These are phyloP conservation scores for Bibio marci DNA, from an alignment of 2,888 invertebrate genomes.

Conservation along the genomic window DNA sequence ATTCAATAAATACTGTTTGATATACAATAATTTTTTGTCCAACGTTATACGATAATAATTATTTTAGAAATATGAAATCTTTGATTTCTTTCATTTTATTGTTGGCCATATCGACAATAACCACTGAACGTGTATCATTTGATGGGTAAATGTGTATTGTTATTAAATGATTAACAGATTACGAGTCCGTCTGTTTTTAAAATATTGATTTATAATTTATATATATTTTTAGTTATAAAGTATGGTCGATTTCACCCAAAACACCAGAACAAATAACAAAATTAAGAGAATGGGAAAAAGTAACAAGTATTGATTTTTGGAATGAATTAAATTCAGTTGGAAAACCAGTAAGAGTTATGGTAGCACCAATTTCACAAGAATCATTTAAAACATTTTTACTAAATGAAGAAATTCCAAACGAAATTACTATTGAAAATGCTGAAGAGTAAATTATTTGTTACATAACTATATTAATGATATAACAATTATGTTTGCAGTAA, in stretches of 20 bases:
- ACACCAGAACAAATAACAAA: background rate
- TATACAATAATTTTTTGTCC: too few species aligned
- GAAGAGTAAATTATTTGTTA: background rate
- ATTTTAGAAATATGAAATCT: too few species aligned
- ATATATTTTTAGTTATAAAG: conserved; percentile 5
- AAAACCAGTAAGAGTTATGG: conserved; percentile 3
- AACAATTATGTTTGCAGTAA: too few species aligned
- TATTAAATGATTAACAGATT: too few species aligned
- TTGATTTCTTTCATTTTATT: background rate
- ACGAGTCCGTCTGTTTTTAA: too few species aligned
- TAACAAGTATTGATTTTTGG: conserved; percentile 5
- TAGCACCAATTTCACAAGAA: conserved; percentile 1
- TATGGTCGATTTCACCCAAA: conserved; percentile 5
- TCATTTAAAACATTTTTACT: background rate
- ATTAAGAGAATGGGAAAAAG: conserved; percentile 2
- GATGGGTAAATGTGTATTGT: too few species aligned
- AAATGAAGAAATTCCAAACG: background rate
- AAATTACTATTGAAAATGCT: conserved; percentile 2
- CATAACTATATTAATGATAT: too few species aligned
- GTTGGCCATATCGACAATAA: too few species aligned
- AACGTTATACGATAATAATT: too few species aligned
- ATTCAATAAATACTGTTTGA: too few species aligned
- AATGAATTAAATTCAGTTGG: background rate
- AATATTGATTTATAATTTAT: too few species aligned
- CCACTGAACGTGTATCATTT: too few species aligned